These are phyloP conservation scores for Anarrhichthys ocellatus DNA, from an alignment of 2,113 vertebrate genomes.

Conservation along the genomic window DNA sequence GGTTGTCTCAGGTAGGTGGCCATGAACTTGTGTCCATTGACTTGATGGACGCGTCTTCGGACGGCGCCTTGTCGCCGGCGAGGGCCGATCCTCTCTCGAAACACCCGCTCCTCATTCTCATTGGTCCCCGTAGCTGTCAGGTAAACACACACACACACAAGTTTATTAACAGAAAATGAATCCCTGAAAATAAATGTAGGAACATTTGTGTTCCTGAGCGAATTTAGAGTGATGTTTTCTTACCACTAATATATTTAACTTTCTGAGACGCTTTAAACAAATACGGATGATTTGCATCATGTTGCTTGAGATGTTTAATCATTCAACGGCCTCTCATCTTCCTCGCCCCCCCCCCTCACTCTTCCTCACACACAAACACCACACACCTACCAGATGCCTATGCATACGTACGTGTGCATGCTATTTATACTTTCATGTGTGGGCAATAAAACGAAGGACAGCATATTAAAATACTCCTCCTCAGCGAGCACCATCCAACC, in stretches of 20 bases:
- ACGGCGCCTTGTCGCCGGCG: conserved; percentile 96
- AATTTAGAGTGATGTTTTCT: not conserved
- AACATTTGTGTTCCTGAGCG: not conserved
- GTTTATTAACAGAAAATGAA: not conserved
- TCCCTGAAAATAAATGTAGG: not conserved
- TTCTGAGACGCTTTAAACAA: conserved; percentile 6
- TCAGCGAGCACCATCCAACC: conserved; percentile 58
- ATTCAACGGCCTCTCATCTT: conserved; percentile 58
- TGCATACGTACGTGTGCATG: conserved; percentile 51
- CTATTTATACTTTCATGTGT: conserved; percentile 79
- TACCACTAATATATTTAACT: not conserved
- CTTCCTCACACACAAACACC: conserved; percentile 47
- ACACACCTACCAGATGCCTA: conserved; percentile 64
- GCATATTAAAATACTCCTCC: conserved; percentile 79
- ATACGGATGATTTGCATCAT: conserved; percentile 51
- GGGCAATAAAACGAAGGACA: conserved; percentile 76
- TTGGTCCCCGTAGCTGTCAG: conserved; percentile 85
- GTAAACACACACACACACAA: not conserved
- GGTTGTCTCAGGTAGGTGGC: conserved; percentile 98
- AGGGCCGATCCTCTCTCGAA: conserved; percentile 95
- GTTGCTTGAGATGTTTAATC: conserved; percentile 63
- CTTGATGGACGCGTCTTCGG: conserved; percentile 95
- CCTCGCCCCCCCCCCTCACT: conserved; percentile 9
- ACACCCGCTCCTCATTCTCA: conserved; percentile 97
- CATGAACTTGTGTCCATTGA: conserved; percentile 99